Percentiles rank a stretch among this genome's conserved stretches.
Evolutionary conservation across 2,888 invertebrate genomes (phyloP).

Genomic region (Phyllotreta cruciferae): DNA sequence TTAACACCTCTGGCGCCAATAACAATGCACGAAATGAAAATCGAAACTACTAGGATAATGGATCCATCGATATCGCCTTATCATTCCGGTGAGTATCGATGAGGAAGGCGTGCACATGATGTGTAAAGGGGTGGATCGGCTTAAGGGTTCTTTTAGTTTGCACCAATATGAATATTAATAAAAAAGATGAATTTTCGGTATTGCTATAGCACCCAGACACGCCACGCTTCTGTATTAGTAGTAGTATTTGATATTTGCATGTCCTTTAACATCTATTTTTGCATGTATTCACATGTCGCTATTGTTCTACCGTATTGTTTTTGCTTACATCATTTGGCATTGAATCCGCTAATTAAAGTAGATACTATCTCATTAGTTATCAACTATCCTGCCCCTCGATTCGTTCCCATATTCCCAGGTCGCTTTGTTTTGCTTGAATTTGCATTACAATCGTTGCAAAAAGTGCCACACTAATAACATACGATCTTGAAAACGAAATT

Average conservation of each 20-base stretch:
- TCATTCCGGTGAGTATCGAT: constrained; percentile 69
- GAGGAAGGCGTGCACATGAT: constrained; percentile 11
- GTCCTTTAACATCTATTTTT: constrained; percentile 46
- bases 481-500: constrained; percentile 22
- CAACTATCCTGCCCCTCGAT: constrained; percentile 54
- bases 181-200: background rate
- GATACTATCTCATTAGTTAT: constrained; percentile 51
- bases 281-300: constrained; percentile 47
- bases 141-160: background rate
- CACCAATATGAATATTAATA: background rate
- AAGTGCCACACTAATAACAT: constrained; percentile 8
- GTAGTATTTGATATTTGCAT: constrained; percentile 45
- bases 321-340: constrained; percentile 58
- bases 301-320: constrained; percentile 40
- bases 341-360: constrained; percentile 53
- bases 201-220: constrained; percentile 25
- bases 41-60: constrained; percentile 67
- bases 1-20: constrained; percentile 76
- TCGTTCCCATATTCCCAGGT: constrained; percentile 49
- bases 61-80: constrained; percentile 74
- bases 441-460: constrained; percentile 21
- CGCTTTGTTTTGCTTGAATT: constrained; percentile 25
- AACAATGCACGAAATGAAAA: constrained; percentile 79
- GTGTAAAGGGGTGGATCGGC: constrained; percentile 6
- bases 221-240: constrained; percentile 54